Evolutionary conservation across 2,797 vertebrate species (phyloP), one percentile per base, ranked within the genome.

Genomic region (Lerista edwardsae): DNA sequence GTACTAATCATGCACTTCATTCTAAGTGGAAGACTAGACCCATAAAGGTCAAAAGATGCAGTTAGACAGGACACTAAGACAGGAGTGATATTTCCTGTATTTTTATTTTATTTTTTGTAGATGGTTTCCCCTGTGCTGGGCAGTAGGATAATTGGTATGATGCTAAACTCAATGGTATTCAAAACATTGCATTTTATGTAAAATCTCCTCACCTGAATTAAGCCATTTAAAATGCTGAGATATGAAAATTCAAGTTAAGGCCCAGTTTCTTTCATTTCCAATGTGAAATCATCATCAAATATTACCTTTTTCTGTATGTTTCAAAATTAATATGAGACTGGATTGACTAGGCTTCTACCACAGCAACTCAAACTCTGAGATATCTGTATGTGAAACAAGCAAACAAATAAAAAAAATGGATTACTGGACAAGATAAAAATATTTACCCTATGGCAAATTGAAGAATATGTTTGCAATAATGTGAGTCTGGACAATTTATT

Each of bases 351-450:
- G 4, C 10, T 80, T 84, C 27, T 1, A 31, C 65, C 3, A n/a
- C 2, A 7, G 36, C 55, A 51, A 1, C 34, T 68, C 17, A 36
- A 1, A 51, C 21, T 21, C 47, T 34, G 84, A 73, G 19, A 75
- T 3, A 25, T 7, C 76, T 72, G 6, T 78, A 69, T 82, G 25
- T 8, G 39, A 47, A 55, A 65, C 44, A 15, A 44, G 41, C 4
- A 44, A 44, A 44, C 4, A 44, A 44, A 55, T 2, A 19, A 55
- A 55, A 55, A 84, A 9, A 1, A 75, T 41, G 29, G 5, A 79
- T 82, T 87, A 72, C 2, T 84, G 86, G 15, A n/a, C 79, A 79
- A 29, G 11, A 4, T 25, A 79, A 84, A 79, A 76, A 75, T 75
- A 79, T 64, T 84, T 61, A 14, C 21, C 27, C 68, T 68, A 75